Base-by-base conservation (phyloP, 2,888 invertebrate species). In the Neria commutata region DNA sequence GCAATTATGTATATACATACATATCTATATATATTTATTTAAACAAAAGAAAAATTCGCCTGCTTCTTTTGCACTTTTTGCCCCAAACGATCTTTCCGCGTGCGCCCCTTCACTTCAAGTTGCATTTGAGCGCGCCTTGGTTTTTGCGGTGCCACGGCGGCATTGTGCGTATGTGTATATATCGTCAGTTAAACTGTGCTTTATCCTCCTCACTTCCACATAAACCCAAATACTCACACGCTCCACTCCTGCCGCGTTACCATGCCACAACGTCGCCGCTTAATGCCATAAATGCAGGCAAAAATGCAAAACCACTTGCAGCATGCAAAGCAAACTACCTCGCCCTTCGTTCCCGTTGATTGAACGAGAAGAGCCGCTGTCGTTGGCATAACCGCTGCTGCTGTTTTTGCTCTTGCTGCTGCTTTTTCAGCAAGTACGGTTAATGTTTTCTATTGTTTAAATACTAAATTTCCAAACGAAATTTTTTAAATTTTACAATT, bases 151-250 rank as follows among this genome's bases (percentile, higher is more conserved):
- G 37, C 37, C n/a, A n/a, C n/a, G 6, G 37, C 37, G 6, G 37
- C n/a, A n/a, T 37, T n/a, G n/a, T n/a, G n/a, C n/a, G n/a, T n/a
- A n/a, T n/a, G n/a, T n/a, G n/a, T n/a, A n/a, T n/a, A n/a, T n/a
- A n/a, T n/a, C n/a, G n/a, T n/a, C n/a, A n/a, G n/a, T n/a, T n/a
- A n/a, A n/a, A n/a, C n/a, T n/a, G n/a, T n/a, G n/a, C n/a, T n/a
- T n/a, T n/a, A n/a, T n/a, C n/a, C n/a, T n/a, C n/a, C n/a, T n/a
- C n/a, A n/a, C n/a, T n/a, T n/a, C n/a, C n/a, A n/a, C n/a, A n/a
- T n/a, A n/a, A n/a, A n/a, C n/a, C n/a, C n/a, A n/a, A n/a, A 59
- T 59, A 55, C 54, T 61, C 54, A 50, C 54, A 33, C 29, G 6
- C n/a, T 8, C 37, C 37, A 37, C 37, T 26, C 10, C 48, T 40